Evolutionary conservation across 2,797 vertebrate species (phyloP).

Genomic region (Myioborus melanocephalus): DNA sequence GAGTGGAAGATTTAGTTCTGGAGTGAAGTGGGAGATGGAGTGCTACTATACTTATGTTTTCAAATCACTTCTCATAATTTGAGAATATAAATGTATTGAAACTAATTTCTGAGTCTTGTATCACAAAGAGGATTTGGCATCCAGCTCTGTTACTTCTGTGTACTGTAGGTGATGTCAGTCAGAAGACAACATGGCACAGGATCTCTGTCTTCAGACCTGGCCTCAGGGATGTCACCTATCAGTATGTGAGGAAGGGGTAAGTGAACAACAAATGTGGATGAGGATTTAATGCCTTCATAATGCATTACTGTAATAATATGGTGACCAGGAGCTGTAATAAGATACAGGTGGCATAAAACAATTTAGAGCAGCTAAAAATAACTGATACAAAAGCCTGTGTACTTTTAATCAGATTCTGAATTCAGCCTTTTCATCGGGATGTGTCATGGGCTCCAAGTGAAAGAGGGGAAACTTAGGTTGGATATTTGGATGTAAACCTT

Average conservation of each 20-base stretch:
- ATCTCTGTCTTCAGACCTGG: conserved; percentile 95
- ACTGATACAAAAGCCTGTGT: neutral
- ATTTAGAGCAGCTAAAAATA: neutral
- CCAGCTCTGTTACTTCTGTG: neutral
- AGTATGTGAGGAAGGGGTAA: conserved; percentile 95
- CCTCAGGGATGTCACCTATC: conserved; percentile 92
- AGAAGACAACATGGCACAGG: conserved; percentile 97
- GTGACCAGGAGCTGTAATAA: neutral
- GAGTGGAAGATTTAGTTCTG: neutral
- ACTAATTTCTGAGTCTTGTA: neutral
- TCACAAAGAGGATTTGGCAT: neutral
- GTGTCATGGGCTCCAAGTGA: neutral
- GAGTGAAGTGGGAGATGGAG: neutral
- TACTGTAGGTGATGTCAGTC: conserved; percentile 88
- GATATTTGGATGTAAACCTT: neutral
- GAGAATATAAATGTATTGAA: neutral
- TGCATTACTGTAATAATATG: neutral
- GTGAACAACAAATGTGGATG: conserved; percentile 4
- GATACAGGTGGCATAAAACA: neutral
- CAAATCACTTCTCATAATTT: neutral
- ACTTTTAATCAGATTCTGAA: neutral
- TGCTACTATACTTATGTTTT: neutral
- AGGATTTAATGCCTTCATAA: neutral
- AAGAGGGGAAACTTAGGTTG: neutral
- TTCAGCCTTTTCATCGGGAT: neutral